Evolutionary conservation across 2,888 invertebrate species (phyloP), one percentile per base, ranked within the genome.

Genomic region (Sesamia inferens): DNA sequence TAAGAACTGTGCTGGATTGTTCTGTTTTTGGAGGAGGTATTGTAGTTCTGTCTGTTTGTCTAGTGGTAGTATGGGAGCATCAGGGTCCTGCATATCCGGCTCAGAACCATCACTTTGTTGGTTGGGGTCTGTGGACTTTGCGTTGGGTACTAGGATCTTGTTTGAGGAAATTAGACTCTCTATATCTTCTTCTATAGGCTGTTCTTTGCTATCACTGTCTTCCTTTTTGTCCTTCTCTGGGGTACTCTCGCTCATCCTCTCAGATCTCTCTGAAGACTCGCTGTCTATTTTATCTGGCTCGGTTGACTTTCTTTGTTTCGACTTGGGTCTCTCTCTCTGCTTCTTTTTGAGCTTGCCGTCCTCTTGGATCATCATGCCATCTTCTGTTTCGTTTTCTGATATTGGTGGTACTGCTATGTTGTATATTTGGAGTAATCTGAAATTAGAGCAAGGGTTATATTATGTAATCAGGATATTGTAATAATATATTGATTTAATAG

Each of bases 381-480:
- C 97, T 72, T 96, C 96, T 2, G 94, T 93, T 19, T 93, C 93
- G n/a, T 90, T 89, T 16, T 96, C 96, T 0, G 96, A 95, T 74
- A 96, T 96, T 0, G 97, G 97, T 81, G 97, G 97, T 14, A 97
- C 94, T 86, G 97, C 97, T 72, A 98, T 96, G 88, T 98, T 97
- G 93, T 98, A 97, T 86, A 97, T 97, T 93, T 97, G 97, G n/a
- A 98, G 95, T 84, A 98, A 96, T 90, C 98, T 98, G 93, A 0
- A 82, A 85, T 55, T 65, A 0, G 10, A 64, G 13, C 0, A 2
- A 22, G 31, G 4, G 3, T n/a, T 24, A 31, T 39, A 39, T 39
- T 39, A 39, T 4, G 39, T 39, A 39, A 5, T 5, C 39, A 39
- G 39, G 5, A 39, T 39, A 6, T 39, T 39, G 39, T 39, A 39